Evolutionary conservation across 2,113 vertebrate species (phyloP).

Genomic region (Globicephala melas): DNA sequence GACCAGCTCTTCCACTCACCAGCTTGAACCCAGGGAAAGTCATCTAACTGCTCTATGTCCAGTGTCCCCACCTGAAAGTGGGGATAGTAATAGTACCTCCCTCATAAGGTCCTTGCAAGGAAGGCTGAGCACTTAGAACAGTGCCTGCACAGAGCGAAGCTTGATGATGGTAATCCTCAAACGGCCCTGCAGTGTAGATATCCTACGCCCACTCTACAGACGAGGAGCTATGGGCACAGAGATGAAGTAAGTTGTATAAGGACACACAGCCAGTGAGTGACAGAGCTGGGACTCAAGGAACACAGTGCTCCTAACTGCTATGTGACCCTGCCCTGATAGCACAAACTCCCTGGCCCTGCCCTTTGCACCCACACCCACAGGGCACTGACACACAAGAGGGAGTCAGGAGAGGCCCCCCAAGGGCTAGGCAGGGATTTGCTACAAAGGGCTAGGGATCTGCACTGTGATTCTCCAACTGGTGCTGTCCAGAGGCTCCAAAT

Average conservation of each 20-base stretch:
- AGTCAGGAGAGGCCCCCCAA: not conserved
- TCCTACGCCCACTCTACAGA: not conserved
- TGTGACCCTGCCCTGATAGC: not conserved
- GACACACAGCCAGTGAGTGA: not conserved
- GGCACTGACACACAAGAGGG: not conserved
- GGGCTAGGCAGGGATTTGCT: not conserved
- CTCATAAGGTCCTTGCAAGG: not conserved
- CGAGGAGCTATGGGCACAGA: not conserved
- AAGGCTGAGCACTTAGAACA: not conserved
- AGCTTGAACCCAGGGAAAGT: not conserved
- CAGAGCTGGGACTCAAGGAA: not conserved
- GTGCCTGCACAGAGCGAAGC: not conserved
- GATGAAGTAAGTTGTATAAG: not conserved
- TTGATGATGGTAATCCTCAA: too few species aligned
- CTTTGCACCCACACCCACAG: not conserved
- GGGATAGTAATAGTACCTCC: not conserved
- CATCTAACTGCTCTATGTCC: not conserved
- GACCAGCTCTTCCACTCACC: not conserved
- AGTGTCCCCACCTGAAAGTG: not conserved
- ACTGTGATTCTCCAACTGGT: not conserved
- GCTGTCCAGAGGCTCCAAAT: not conserved
- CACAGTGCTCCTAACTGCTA: not conserved
- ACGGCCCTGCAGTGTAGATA: not conserved
- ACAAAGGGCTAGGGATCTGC: not conserved
- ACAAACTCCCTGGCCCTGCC: not conserved